phyloP scores from a whole-genome alignment of 2,888 invertebrate genomes.

The Hypolimnas misippus region DNA sequence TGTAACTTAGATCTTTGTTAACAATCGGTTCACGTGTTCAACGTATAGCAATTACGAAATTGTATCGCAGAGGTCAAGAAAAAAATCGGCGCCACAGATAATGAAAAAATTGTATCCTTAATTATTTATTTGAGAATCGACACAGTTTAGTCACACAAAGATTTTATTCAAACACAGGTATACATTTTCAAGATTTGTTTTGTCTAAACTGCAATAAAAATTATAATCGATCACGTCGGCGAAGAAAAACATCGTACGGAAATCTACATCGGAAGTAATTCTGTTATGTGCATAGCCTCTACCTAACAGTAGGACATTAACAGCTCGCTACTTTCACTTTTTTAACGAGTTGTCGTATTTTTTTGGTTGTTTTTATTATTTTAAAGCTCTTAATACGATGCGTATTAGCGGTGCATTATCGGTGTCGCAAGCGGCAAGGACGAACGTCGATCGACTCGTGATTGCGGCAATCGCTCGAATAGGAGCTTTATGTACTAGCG shows the following conservation, averaged over 20 bases:
- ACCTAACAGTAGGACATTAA: constrained; percentile 16
- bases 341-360: constrained; percentile 41
- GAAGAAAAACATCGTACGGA: constrained; percentile 4
- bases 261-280: constrained; percentile 12
- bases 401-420: constrained; percentile 64
- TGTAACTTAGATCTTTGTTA: constrained; percentile 50
- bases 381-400: constrained; percentile 74
- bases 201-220: not conserved
- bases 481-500: constrained; percentile 42
- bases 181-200: not conserved
- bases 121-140: constrained; percentile 2
- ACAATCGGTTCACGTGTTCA: constrained; percentile 65
- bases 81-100: constrained; percentile 29
- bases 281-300: constrained; percentile 8
- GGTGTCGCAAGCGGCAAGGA: constrained; percentile 76
- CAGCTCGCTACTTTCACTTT: constrained; percentile 11
- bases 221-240: constrained; percentile 5
- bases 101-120: constrained; percentile 23
- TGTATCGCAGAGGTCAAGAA: constrained; percentile 61
- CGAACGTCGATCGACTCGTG: constrained; percentile 54
- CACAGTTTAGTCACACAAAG: not conserved
- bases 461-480: constrained; percentile 54
- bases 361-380: constrained; percentile 43
- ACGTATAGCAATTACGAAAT: constrained; percentile 68
- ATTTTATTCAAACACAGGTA: not conserved